Evolutionary conservation across 2,797 vertebrate genomes (phyloP).

Genomic region (Remorina albescens): DNA sequence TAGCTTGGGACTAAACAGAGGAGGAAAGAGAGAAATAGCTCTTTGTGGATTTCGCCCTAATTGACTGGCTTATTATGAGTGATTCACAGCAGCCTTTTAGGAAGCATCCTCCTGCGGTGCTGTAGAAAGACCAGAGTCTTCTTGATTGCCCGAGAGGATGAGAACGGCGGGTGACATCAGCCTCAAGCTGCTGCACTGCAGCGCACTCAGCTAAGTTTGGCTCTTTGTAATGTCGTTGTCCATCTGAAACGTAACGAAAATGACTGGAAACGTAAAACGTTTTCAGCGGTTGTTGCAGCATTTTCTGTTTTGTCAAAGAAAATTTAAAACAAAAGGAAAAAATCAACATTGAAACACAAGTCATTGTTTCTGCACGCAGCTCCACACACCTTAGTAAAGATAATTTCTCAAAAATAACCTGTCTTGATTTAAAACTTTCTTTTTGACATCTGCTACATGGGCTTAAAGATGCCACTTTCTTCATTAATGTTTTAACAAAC

Average conservation of each 20-base stretch:
- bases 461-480: no score
- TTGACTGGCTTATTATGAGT: slow-evolving; percentile 59
- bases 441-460: background rate
- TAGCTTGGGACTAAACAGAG: slow-evolving; percentile 15
- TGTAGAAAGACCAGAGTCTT: slow-evolving; percentile 39
- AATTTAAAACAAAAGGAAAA: background rate
- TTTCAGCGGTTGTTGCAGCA: background rate
- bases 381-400: background rate
- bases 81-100: slow-evolving; percentile 41
- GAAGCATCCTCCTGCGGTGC: slow-evolving; percentile 31
- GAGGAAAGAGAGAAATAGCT: slow-evolving; percentile 24
- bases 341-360: no score
- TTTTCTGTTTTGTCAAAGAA: no score
- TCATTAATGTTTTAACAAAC: background rate
- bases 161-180: slow-evolving; percentile 21
- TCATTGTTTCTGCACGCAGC: background rate
- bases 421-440: background rate
- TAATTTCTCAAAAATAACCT: background rate
- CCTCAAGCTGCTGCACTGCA: background rate
- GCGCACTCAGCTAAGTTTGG: background rate
- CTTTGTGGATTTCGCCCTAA: slow-evolving; percentile 61
- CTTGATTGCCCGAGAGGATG: slow-evolving; percentile 51
- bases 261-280: background rate
- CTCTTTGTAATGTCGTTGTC: background rate
- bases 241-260: background rate